A percentile compares a stretch with the other conserved stretches of the same genome.
These are phyloP conservation scores for Nebria salina DNA, from an alignment of 2,888 invertebrate genomes.

Conservation along the genomic window DNA sequence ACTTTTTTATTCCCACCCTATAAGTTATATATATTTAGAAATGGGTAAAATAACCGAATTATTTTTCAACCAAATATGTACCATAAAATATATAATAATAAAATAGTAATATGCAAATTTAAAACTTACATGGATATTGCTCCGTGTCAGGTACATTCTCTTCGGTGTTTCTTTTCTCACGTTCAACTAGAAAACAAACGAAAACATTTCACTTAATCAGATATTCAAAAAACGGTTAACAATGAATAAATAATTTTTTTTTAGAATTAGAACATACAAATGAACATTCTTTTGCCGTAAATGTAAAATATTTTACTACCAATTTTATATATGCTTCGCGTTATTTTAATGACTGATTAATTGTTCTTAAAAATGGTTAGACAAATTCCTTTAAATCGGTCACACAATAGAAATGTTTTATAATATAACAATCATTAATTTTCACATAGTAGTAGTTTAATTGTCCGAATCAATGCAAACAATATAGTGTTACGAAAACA, in stretches of 20 bases:
- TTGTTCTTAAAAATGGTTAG: neutral
- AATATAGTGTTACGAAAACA: neutral
- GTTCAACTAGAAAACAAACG: slow-evolving; percentile 57
- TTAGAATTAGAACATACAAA: neutral
- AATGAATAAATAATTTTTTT: neutral
- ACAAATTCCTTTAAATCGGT: neutral
- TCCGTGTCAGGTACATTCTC: slow-evolving; percentile 56
- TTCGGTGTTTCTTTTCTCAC: slow-evolving; percentile 58
- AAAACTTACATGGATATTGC: slow-evolving; percentile 49
- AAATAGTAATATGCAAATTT: slow-evolving; percentile 9
- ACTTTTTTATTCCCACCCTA: too few species aligned
- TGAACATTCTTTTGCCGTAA: neutral
- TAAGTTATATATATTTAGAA: too few species aligned
- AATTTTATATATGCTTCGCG: neutral
- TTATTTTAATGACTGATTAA: neutral
- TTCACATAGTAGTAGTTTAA: neutral
- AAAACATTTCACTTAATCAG: slow-evolving; percentile 5
- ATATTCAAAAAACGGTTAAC: neutral
- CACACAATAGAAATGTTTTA: neutral
- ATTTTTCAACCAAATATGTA: too few species aligned
- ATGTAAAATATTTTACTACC: too few species aligned
- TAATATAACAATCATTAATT: neutral
- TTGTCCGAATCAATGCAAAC: neutral
- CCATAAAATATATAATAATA: neutral
- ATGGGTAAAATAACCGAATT: too few species aligned